A percentile compares a stretch with the other conserved stretches of the same genome.
These are phyloP conservation scores for Drosophila ercepeae DNA, from an alignment of 1,140 invertebrate species.

Conservation along the genomic window DNA sequence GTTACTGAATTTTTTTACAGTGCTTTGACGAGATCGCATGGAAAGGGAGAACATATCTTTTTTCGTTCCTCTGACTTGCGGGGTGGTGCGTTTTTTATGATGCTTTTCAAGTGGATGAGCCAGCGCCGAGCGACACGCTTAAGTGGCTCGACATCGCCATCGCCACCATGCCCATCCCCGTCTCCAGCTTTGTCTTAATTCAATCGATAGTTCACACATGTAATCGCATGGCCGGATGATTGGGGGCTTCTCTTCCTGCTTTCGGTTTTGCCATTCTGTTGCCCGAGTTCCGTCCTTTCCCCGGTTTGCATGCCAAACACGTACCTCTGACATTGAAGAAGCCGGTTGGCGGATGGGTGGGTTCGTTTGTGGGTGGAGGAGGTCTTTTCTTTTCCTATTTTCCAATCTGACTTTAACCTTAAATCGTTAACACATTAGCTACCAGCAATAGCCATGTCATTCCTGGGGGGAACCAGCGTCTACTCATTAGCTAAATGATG, in stretches of 20 bases:
- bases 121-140: constrained; percentile 59
- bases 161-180: background rate
- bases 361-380: background rate
- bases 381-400: constrained; percentile 32
- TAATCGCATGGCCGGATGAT: constrained; percentile 70
- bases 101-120: constrained; percentile 73
- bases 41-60: constrained; percentile 18
- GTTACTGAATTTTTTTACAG: constrained; percentile 2
- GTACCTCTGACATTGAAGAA: constrained; percentile 64
- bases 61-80: constrained; percentile 15
- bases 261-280: constrained; percentile 38
- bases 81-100: constrained; percentile 60
- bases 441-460: constrained; percentile 55
- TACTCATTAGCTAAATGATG: constrained; percentile 75
- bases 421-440: constrained; percentile 55
- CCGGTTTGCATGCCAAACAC: constrained; percentile 70
- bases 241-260: constrained; percentile 77
- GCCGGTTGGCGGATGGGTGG: background rate
- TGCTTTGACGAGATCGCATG: constrained; percentile 19
- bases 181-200: constrained; percentile 67
- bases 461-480: constrained; percentile 2
- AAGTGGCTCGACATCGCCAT: constrained; percentile 57
- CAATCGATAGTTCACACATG: constrained; percentile 82
- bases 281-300: constrained; percentile 24
- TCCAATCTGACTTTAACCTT: constrained; percentile 65